Evolutionary conservation across 2,797 vertebrate species (phyloP).

Genomic region (Anomalospiza imberbis): DNA sequence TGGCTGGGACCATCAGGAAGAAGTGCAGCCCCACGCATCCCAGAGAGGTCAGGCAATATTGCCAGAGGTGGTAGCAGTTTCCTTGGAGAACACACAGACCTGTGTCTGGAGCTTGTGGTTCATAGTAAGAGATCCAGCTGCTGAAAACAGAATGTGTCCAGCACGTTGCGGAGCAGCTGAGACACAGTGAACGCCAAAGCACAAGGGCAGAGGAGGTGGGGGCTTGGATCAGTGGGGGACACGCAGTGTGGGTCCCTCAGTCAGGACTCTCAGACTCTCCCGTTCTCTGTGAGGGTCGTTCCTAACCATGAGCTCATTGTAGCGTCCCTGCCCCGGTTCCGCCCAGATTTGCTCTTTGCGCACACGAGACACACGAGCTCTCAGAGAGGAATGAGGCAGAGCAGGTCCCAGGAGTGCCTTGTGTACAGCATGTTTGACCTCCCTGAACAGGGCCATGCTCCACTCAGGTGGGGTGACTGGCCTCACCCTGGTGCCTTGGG

Average conservation of each 20-base stretch:
- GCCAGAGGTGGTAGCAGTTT: neutral
- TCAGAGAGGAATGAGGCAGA: neutral
- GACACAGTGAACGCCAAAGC: neutral
- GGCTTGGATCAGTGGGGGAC: neutral
- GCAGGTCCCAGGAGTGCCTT: neutral
- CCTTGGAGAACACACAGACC: neutral
- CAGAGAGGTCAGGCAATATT: constrained; percentile 49
- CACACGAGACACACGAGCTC: neutral
- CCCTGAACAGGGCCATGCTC: neutral
- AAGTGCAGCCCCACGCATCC: constrained; percentile 50
- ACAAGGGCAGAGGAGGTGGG: neutral
- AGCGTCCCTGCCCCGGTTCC: neutral
- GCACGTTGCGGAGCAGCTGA: neutral
- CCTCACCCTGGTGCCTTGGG: neutral
- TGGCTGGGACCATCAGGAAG: constrained; percentile 68
- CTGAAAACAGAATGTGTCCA: neutral
- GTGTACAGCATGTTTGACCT: neutral
- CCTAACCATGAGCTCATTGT: neutral
- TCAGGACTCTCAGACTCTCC: neutral
- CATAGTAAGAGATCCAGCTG: neutral
- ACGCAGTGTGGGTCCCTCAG: neutral
- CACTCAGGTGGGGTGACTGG: neutral
- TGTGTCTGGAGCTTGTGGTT: neutral
- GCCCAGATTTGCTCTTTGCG: neutral
- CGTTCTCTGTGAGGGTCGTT: neutral